A percentile compares a stretch with the other conserved stretches of the same genome.
phyloP scores from a whole-genome alignment of 2,888 invertebrate genomes.

The Herminia tarsipennalis region DNA sequence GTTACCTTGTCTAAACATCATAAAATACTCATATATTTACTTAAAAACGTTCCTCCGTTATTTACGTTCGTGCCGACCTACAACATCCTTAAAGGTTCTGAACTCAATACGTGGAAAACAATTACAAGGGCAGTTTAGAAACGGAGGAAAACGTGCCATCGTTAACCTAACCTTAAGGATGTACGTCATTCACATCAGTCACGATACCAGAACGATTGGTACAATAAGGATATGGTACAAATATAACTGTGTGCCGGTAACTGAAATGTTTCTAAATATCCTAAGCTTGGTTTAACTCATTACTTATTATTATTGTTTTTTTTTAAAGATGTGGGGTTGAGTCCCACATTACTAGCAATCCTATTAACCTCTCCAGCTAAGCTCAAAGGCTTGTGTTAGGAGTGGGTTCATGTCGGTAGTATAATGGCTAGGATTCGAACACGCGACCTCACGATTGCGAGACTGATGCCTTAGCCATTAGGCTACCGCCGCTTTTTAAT shows the following conservation, averaged over 20 bases:
- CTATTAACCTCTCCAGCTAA: too few species aligned
- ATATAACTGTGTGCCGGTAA: slow-evolving; percentile 23
- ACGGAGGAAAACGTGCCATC: slow-evolving; percentile 65
- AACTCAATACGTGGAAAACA: slow-evolving; percentile 36
- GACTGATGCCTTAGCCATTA: too few species aligned
- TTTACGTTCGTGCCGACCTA: slow-evolving; percentile 26
- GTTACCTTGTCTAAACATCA: too few species aligned
- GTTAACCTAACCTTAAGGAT: slow-evolving; percentile 56
- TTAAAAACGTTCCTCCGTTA: slow-evolving; percentile 15
- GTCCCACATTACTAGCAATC: too few species aligned
- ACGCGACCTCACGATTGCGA: too few species aligned
- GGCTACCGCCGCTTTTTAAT: too few species aligned
- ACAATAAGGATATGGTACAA: slow-evolving; percentile 42
- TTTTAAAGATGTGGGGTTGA: too few species aligned
- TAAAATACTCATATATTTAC: too few species aligned
- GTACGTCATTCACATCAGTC: slow-evolving; percentile 36
- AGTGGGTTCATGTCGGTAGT: too few species aligned
- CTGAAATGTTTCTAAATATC: slow-evolving; percentile 50
- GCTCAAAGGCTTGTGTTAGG: too few species aligned
- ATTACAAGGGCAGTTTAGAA: slow-evolving; percentile 65
- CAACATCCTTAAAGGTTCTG: slow-evolving; percentile 28
- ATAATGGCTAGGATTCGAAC: too few species aligned
- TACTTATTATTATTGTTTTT: slow-evolving; percentile 6
- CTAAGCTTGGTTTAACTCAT: slow-evolving; percentile 15
- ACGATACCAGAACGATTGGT: slow-evolving; percentile 40